Evolutionary conservation across 2,888 invertebrate species (phyloP).

Genomic region (Ophioninae sp.): DNA sequence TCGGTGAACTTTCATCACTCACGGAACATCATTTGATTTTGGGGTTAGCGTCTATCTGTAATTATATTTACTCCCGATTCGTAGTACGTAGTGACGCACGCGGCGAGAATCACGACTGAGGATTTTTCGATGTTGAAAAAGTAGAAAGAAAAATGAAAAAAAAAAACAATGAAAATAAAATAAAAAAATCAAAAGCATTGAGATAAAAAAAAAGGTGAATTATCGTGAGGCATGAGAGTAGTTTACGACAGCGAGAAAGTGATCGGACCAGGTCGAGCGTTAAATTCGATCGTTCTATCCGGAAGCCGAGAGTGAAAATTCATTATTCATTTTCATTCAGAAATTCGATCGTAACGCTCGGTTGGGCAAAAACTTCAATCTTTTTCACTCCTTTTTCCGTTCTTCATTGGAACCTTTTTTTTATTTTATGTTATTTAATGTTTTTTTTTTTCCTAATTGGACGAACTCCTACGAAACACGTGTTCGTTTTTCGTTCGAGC

Average conservation of each 20-base stretch:
- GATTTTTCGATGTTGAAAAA: not conserved
- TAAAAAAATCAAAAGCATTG: too few relatives aligned
- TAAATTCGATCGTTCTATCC: not conserved
- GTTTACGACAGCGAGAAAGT: not conserved
- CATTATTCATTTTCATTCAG: not conserved
- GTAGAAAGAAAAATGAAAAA: not conserved
- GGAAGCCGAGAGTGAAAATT: not conserved
- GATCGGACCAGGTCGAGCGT: not conserved
- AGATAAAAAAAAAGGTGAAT: not conserved
- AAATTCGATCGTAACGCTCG: not conserved
- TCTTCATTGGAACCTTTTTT: not conserved
- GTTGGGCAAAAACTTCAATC: not conserved
- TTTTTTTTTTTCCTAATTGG: constrained; percentile 8
- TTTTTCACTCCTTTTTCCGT: not conserved
- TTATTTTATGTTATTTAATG: not conserved
- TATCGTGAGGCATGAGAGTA: not conserved
- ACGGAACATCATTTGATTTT: constrained; percentile 37
- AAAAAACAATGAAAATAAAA: not conserved
- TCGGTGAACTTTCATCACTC: not conserved
- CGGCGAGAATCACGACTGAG: not conserved
- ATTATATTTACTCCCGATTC: constrained; percentile 19
- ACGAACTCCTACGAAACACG: constrained; percentile 24
- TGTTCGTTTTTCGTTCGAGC: constrained; percentile 35
- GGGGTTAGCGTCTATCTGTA: not conserved
- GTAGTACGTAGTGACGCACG: constrained; percentile 8